Evolutionary conservation across 1,140 invertebrate genomes (phyloP), one percentile per base, ranked within the genome.

Genomic region (Pristionchus pacificus): DNA sequence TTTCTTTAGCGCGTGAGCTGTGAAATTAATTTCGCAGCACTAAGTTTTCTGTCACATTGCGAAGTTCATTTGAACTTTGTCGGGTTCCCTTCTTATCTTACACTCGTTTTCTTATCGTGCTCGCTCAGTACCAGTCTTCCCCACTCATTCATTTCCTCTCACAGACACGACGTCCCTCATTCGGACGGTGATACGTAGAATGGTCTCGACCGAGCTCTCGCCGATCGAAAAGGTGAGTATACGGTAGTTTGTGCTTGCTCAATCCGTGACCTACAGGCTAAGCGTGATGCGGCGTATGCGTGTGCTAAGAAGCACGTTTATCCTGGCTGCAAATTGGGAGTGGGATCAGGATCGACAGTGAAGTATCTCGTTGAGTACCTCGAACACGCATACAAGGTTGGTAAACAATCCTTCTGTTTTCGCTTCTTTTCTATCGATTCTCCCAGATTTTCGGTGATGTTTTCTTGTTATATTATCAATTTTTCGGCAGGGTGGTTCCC

Each of bases 291-390:
- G 1, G 75, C 75, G 2, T 75, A 31, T 29, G 62, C 70, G 2
- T 76, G 75, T 59, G 75, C 71, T 6, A 60, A 74, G 25, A 74
- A 76, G 27, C 38, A 76, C 30, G 74, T 76, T 2, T 24, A 19
- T 55, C 60, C 32, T 55, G 75, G 75, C 1, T 74, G 72, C 49
- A 68, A 60, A 24, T 60, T 76, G 28, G 75, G 75, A 15, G 75
- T 76, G 24, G 75, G 75, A n/a, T 75, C 72, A 29, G 75, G 75
- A 59, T 74, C 71, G 25, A 76, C 75, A 24, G 74, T 76, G 19
- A 76, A 68, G 60, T 73, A 76, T 60, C 59, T 76, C n/a, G 74
- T 72, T 13, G 69, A 74, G n/a, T 72, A 72, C 28, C 63, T 76
- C 15, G 59, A 65, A 32, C 60, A 76, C 62, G 61, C 32, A 25